Conservation (phyloP, 2,113 vertebrate species). For the Cololabis saira region DNA sequence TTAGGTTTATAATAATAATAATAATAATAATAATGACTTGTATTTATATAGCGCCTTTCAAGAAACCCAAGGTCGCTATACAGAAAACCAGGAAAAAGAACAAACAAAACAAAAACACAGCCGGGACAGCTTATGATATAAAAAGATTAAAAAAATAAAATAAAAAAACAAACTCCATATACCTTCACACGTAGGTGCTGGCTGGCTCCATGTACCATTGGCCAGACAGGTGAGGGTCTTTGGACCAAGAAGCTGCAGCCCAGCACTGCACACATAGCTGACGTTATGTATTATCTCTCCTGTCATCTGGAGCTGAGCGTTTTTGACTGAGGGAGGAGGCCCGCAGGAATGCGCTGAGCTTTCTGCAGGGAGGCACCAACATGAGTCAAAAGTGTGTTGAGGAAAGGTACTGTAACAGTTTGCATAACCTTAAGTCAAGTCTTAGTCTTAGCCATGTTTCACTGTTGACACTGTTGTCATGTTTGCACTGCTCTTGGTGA, state of each 20-base stretch:
- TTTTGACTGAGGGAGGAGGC: slow-evolving; percentile 86
- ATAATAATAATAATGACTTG: too few relatives aligned
- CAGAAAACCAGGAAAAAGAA: neutral
- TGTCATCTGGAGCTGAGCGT: slow-evolving; percentile 79
- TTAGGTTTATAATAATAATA: too few relatives aligned
- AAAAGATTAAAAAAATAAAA: neutral
- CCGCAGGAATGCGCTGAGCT: slow-evolving; percentile 82
- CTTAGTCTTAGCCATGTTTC: too few relatives aligned
- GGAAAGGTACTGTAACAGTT: neutral
- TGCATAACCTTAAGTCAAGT: too few relatives aligned
- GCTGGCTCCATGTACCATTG: slow-evolving; percentile 88
- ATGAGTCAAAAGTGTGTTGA: neutral
- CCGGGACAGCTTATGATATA: too few relatives aligned
- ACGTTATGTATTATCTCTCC: slow-evolving; percentile 83
- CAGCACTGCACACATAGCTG: slow-evolving; percentile 86
- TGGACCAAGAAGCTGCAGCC: slow-evolving; percentile 85
- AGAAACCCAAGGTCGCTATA: too few relatives aligned
- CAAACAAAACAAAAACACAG: neutral
- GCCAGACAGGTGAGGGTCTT: slow-evolving; percentile 84
- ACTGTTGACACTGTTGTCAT: too few relatives aligned
- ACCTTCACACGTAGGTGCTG: slow-evolving; percentile 87
- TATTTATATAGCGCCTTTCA: too few relatives aligned
- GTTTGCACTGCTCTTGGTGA: too few relatives aligned
- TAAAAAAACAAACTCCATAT: neutral
- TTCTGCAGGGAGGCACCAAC: neutral